Evolutionary conservation across 2,797 vertebrate species (phyloP).

Genomic region (Scolopax rusticola): DNA sequence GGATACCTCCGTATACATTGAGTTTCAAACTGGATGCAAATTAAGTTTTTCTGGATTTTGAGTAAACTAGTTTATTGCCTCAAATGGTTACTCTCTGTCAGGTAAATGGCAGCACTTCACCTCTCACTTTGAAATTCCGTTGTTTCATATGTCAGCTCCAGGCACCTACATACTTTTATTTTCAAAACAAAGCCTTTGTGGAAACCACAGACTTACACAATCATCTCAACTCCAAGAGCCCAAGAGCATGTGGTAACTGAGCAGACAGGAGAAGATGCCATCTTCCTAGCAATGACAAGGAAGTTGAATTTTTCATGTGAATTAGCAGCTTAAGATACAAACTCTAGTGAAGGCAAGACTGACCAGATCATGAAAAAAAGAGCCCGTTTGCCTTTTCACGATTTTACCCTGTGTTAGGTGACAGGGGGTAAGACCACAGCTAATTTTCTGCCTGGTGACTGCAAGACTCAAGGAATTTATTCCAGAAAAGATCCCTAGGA

Average conservation of each 20-base stretch:
- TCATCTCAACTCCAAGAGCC: neutral
- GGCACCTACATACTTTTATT: neutral
- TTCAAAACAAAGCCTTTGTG: neutral
- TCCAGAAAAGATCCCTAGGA: conserved; percentile 6
- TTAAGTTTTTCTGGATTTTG: neutral
- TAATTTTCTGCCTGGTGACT: neutral
- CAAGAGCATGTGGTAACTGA: rapidly evolving
- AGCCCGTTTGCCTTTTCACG: neutral
- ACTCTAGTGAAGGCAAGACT: neutral
- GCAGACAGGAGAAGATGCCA: neutral
- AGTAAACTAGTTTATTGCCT: neutral
- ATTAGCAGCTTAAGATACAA: neutral
- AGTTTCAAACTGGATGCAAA: neutral
- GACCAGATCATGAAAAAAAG: neutral
- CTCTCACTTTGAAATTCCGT: neutral
- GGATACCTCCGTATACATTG: neutral
- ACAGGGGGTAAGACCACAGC: neutral
- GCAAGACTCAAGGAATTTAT: neutral
- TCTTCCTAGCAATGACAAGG: neutral
- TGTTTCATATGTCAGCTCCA: rapidly evolving
- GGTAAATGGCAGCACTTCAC: neutral
- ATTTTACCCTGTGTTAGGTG: neutral
- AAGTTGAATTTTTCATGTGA: neutral
- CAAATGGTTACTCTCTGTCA: neutral
- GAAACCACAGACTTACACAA: neutral